Conservation (phyloP, 2,113 vertebrate genomes). For the Phyllostomus discolor region DNA sequence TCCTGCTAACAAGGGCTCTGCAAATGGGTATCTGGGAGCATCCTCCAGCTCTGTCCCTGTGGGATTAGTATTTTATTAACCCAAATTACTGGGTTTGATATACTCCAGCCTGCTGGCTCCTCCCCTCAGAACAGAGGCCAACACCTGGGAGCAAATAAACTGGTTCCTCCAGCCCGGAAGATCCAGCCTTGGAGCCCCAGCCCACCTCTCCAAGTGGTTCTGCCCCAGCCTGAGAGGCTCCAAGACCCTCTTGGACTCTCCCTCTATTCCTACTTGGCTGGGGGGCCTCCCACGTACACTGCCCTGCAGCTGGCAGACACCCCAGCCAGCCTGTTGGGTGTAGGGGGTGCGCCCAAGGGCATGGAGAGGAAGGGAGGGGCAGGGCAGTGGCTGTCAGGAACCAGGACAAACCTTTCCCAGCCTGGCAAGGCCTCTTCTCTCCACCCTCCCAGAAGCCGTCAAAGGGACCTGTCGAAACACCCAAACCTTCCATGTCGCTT, state of each 20-base stretch:
- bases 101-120: neutral
- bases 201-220: neutral
- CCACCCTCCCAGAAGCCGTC: neutral
- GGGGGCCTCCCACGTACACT: neutral
- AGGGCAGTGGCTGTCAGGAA: neutral
- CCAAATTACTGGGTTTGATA: neutral
- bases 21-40: neutral
- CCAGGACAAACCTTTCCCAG: constrained; percentile 26
- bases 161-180: constrained; percentile 41
- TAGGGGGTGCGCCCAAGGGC: neutral
- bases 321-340: neutral
- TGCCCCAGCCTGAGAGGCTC: neutral
- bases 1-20: neutral
- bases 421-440: neutral
- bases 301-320: neutral
- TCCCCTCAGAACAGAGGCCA: constrained; percentile 9
- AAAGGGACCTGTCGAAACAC: neutral
- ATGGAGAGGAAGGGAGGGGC: neutral
- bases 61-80: neutral
- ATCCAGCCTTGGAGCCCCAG: neutral
- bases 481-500: neutral
- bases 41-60: neutral
- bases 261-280: neutral
- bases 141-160: constrained; percentile 42
- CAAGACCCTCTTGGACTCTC: neutral